Evolutionary conservation across 1,140 invertebrate genomes (phyloP).

Genomic region (Dendrolimus punctatus): DNA sequence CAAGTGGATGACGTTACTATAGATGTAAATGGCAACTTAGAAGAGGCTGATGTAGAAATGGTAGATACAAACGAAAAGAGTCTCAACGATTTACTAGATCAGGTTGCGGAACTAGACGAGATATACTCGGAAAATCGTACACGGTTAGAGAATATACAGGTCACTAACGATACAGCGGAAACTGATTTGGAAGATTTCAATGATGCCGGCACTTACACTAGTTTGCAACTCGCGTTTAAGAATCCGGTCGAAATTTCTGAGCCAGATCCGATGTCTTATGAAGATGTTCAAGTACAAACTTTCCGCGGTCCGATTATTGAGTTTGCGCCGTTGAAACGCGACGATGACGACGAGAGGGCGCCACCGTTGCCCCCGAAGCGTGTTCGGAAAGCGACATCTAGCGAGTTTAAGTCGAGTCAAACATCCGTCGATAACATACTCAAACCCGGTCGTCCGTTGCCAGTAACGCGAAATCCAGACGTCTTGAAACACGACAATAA

Average conservation of each 20-base stretch:
- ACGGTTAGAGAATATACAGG: slow-evolving; percentile 58
- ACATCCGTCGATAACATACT: slow-evolving; percentile 55
- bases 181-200: slow-evolving; percentile 75
- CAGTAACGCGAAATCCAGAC: slow-evolving; percentile 37
- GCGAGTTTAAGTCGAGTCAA: slow-evolving; percentile 52
- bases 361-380: slow-evolving; percentile 87
- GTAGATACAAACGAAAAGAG: slow-evolving; percentile 67
- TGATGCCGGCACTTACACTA: slow-evolving; percentile 85
- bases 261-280: slow-evolving; percentile 54
- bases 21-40: slow-evolving; percentile 6
- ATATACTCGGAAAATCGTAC: slow-evolving; percentile 82
- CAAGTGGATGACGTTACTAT: not conserved
- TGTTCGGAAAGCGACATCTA: slow-evolving; percentile 75
- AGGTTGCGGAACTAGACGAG: slow-evolving; percentile 83
- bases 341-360: slow-evolving; percentile 74
- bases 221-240: slow-evolving; percentile 88
- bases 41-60: slow-evolving; percentile 23
- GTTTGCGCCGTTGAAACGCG: slow-evolving; percentile 66
- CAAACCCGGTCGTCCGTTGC: slow-evolving; percentile 45
- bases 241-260: slow-evolving; percentile 79
- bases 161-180: slow-evolving; percentile 37
- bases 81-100: slow-evolving; percentile 78
- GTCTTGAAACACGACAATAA: slow-evolving; percentile 17
- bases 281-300: slow-evolving; percentile 74
- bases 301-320: slow-evolving; percentile 67